These are phyloP conservation scores for Belgica antarctica DNA, from an alignment of 2,888 invertebrate species.

Conservation along the genomic window DNA sequence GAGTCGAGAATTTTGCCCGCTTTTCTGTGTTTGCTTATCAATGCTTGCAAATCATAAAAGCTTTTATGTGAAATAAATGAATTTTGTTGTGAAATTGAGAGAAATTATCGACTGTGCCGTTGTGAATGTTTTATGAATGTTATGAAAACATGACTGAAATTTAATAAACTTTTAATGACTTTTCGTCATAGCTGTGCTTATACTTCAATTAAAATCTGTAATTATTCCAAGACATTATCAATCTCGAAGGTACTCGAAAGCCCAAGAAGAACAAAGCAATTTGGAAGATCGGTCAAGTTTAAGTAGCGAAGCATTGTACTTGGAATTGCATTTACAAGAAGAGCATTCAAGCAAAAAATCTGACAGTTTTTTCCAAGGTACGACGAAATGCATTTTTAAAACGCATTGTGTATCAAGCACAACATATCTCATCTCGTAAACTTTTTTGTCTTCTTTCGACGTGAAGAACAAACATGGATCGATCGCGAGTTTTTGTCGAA, in stretches of 20 bases:
- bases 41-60: conserved; percentile 6
- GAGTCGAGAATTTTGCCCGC: not conserved
- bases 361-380: not conserved
- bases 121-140: too few relatives aligned
- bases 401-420: conserved; percentile 21
- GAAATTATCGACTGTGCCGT: not conserved
- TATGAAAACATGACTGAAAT: too few relatives aligned
- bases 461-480: not conserved
- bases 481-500: not conserved
- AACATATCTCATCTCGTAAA: conserved; percentile 19
- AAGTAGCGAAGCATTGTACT: conserved; percentile 13
- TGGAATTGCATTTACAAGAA: not conserved
- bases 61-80: not conserved
- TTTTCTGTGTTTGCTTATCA: not conserved
- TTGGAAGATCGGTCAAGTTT: conserved; percentile 18
- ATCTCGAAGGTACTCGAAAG: too few relatives aligned
- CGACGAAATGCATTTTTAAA: not conserved
- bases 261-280: not conserved
- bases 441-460: not conserved
- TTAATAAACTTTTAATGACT: too few relatives aligned
- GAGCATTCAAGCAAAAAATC: not conserved
- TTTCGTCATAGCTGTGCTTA: too few relatives aligned
- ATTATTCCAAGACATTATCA: too few relatives aligned
- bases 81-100: conserved; percentile 8
- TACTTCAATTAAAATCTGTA: too few relatives aligned